Base-by-base conservation (phyloP, 2,113 vertebrate genomes). In the Tinamus guttatus region DNA sequence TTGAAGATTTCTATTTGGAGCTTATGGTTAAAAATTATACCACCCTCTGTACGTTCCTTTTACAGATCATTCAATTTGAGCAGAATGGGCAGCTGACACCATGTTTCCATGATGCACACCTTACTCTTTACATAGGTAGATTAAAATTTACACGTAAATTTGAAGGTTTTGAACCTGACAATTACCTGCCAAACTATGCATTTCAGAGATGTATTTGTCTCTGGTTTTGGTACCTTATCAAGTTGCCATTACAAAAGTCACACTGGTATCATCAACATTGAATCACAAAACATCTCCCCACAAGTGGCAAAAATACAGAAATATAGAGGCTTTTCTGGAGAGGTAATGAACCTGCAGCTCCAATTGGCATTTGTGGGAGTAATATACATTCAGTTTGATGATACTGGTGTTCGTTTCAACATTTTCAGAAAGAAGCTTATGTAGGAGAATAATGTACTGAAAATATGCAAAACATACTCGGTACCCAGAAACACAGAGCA, bases 301-400 rank as follows among this genome's bases (percentile, higher is more conserved):
- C 17, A 81, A 3, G 19, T 70, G 65, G 30, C n/a, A 41, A 25
- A 82, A 20, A 30, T 64, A 14, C 0, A 79, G 67, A 22, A n/a
- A 10, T 28, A 45, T 0, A 52, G 36, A 71, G 18, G 49, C 43
- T 89, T 54, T 73, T 52, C 60, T 87, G 51, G 91, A 80, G 56
- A 62, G 38, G 12, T 34, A 68, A 2, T 18, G 58, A 81, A 40
- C 34, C 27, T 51, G 65, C 28, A 60, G 4, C 58, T 79, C 59
- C 71, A n/a, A 0, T 0, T 27, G 47, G 11, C 12, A 15, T 52
- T 5, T 34, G 25, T 40, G 79, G 67, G 59, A 81, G 64, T 4
- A 32, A 25, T 22, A 20, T 8, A 36, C 22, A 7, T 68, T 41
- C 30, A 64, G 0, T 4, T 5, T 10, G 9, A 22, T 47, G 30